These are phyloP conservation scores for Lytechinus variegatus DNA, from an alignment of 35 echinoderm and acorn worm genomes.

Conservation along the genomic window DNA sequence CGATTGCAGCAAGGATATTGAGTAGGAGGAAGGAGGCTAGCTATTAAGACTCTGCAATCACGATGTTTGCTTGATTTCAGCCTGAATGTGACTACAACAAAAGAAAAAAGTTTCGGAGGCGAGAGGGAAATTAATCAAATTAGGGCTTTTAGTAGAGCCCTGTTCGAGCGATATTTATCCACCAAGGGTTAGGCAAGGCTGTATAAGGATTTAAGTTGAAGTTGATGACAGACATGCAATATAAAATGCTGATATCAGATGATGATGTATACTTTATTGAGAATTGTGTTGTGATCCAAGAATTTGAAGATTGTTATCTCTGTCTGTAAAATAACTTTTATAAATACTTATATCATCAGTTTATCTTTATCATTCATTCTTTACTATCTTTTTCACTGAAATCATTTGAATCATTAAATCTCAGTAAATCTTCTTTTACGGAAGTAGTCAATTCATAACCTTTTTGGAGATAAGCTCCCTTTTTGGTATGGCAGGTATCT, in stretches of 20 bases:
- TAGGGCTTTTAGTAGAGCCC: conserved; percentile 43
- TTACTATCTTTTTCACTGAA: no score
- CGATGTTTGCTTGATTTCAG: conserved; percentile 45
- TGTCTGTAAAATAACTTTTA: no score
- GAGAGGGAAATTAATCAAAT: conserved; percentile 56
- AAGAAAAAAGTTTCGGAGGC: conserved; percentile 47
- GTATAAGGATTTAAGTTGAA: conserved; percentile 14
- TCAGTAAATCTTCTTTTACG: no score
- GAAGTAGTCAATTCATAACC: no score
- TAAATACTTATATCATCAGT: no score
- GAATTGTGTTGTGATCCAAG: not conserved
- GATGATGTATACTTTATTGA: not conserved
- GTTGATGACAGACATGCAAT: conserved; percentile 34
- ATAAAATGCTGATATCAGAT: not conserved
- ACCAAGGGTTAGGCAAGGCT: conserved; percentile 42
- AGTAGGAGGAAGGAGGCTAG: conserved; percentile 46
- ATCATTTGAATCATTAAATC: no score
- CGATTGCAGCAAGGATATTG: conserved; percentile 43
- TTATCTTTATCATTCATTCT: no score
- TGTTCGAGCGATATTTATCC: conserved; percentile 48
- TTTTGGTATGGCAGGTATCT: no score
- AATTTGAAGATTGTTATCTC: not conserved
- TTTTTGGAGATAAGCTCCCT: no score
- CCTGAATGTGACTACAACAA: conserved; percentile 42
- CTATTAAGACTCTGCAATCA: conserved; percentile 46